Percentiles rank a stretch among this genome's conserved stretches.
Evolutionary conservation across 2,797 vertebrate genomes (phyloP).

Genomic region (Sebastes taczanowskii): DNA sequence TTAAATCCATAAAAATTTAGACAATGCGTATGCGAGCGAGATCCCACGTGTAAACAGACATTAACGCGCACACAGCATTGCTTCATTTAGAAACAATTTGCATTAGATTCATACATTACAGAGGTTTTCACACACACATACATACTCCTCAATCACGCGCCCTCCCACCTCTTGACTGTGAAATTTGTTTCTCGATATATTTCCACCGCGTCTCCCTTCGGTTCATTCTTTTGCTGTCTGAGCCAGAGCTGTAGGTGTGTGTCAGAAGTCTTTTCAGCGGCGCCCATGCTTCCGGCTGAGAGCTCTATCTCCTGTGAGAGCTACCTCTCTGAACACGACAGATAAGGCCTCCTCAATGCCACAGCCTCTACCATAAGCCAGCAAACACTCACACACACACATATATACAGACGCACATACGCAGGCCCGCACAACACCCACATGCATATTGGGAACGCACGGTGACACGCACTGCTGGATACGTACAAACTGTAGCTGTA

Average conservation of each 20-base stretch:
- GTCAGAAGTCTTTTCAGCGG: constrained; percentile 70
- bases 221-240: constrained; percentile 40
- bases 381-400: background rate
- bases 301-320: constrained; percentile 70
- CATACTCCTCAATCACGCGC: constrained; percentile 1
- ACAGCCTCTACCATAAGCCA: constrained; percentile 48
- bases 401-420: background rate
- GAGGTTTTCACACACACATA: background rate
- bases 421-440: constrained; percentile 32
- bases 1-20: constrained; percentile 9
- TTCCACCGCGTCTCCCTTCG: constrained; percentile 44
- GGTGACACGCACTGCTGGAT: constrained; percentile 50
- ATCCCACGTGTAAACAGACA: background rate
- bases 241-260: constrained; percentile 69
- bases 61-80: background rate
- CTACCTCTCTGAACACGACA: constrained; percentile 72
- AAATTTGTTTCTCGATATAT: constrained; percentile 57
- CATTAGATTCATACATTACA: constrained; percentile 14
- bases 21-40: constrained; percentile 1
- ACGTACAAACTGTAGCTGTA: constrained; percentile 10
- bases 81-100: constrained; percentile 12
- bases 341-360: constrained; percentile 75
- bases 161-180: constrained; percentile 25
- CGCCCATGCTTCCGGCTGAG: constrained; percentile 59
- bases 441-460: constrained; percentile 27